A percentile compares a stretch with the other conserved stretches of the same genome.
Conservation (phyloP, 2,113 vertebrate species). For the Genyomyrus donnyi region DNA sequence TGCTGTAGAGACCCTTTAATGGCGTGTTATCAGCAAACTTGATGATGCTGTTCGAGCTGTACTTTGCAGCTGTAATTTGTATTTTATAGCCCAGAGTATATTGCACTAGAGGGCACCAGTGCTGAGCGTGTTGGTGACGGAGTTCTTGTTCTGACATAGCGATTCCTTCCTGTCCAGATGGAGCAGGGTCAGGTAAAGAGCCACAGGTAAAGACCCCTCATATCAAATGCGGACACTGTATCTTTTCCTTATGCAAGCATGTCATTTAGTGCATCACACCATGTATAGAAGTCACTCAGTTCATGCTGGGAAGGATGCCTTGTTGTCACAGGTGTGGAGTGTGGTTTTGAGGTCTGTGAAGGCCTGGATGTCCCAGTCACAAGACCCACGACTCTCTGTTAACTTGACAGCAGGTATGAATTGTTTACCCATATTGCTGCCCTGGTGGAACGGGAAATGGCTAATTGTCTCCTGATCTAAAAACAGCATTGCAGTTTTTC, state of each 20-base stretch:
- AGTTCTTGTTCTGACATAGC: not conserved
- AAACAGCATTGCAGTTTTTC: not conserved
- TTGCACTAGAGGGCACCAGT: not conserved
- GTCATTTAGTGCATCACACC: not conserved
- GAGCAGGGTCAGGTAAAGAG: not conserved
- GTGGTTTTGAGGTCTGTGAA: not conserved
- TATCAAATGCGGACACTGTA: not conserved
- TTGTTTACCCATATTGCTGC: not conserved
- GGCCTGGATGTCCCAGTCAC: not conserved
- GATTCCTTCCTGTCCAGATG: not conserved
- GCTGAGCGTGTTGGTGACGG: not conserved
- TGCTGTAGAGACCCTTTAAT: not conserved
- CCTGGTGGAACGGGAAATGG: not conserved
- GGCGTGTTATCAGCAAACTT: not conserved
- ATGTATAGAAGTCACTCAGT: not conserved
- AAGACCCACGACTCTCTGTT: not conserved
- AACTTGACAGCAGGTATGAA: not conserved
- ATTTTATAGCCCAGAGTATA: not conserved
- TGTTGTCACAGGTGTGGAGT: not conserved
- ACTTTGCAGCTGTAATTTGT: not conserved
- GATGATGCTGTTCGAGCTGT: not conserved
- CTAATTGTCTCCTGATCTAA: not conserved
- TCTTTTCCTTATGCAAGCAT: not conserved
- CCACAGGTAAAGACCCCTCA: not conserved
- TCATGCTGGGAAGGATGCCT: not conserved